phyloP scores from a whole-genome alignment of 2,888 invertebrate genomes.

The Coleophora deauratella region DNA sequence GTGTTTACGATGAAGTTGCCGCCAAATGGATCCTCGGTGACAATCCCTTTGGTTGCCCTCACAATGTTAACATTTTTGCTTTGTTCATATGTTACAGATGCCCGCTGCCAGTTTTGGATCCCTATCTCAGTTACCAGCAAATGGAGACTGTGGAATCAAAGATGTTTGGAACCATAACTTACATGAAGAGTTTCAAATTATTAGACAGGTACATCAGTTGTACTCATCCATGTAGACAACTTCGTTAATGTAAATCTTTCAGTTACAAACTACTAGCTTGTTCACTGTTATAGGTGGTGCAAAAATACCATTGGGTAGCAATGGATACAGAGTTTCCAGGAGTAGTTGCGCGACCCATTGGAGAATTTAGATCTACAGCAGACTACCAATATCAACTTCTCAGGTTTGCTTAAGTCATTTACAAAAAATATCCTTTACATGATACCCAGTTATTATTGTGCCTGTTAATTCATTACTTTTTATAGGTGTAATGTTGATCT shows the following conservation, averaged over 20 bases:
- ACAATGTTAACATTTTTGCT: too few relatives aligned
- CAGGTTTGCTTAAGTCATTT: too few relatives aligned
- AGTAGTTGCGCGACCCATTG: conserved; percentile 97
- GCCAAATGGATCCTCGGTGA: too few relatives aligned
- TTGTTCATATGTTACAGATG: too few relatives aligned
- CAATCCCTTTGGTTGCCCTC: too few relatives aligned
- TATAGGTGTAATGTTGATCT: conserved; percentile 98
- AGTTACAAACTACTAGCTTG: conserved; percentile 95
- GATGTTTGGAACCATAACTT: conserved; percentile 99
- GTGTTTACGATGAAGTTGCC: too few relatives aligned
- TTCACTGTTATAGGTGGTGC: conserved; percentile 78
- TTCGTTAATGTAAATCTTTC: too few relatives aligned
- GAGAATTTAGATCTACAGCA: conserved; percentile 92
- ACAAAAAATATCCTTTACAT: conserved; percentile 1
- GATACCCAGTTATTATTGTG: too few relatives aligned
- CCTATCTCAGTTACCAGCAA: conserved; percentile 46
- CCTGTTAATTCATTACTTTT: too few relatives aligned
- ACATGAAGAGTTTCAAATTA: conserved; percentile 96
- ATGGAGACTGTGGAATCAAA: conserved; percentile 94
- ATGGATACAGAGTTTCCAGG: conserved; percentile 99
- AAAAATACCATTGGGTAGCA: conserved; percentile 88
- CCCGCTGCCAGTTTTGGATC: conserved; percentile 79
- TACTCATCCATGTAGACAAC: too few relatives aligned
- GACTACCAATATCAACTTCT: conserved; percentile 96
- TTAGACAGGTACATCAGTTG: conserved; percentile 94